Percentiles rank a stretch among this genome's conserved stretches.
phyloP scores from a whole-genome alignment of 2,797 vertebrate genomes.

The Coregonus ussuriensis region DNA sequence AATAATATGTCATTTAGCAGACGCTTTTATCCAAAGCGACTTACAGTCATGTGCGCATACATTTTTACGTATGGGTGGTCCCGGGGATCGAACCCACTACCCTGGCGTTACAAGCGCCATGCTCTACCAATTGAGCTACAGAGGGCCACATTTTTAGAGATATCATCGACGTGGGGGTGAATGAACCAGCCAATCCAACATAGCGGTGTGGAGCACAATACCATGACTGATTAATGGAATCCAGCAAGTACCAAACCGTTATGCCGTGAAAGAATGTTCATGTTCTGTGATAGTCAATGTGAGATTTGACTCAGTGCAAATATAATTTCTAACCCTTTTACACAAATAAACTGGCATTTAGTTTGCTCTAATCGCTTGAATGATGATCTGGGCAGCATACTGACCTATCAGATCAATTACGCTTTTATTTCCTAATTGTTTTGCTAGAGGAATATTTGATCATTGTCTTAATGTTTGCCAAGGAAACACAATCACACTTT shows the following conservation, averaged over 20 bases:
- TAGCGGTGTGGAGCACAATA: background rate
- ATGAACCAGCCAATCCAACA: background rate
- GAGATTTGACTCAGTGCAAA: background rate
- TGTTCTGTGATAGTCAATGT: background rate
- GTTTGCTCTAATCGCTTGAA: background rate
- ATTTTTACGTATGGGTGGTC: too few relatives aligned
- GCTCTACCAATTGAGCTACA: too few relatives aligned
- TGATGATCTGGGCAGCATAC: background rate
- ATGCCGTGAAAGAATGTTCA: conserved; percentile 16
- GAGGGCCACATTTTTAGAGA: background rate
- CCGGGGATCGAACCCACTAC: too few relatives aligned
- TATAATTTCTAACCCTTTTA: background rate
- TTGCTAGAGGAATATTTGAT: background rate
- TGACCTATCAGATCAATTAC: background rate
- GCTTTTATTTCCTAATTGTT: background rate
- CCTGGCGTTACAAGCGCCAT: too few relatives aligned
- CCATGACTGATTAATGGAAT: background rate
- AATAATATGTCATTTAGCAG: too few relatives aligned
- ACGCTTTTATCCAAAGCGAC: too few relatives aligned
- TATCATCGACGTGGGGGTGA: background rate
- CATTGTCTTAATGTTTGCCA: background rate
- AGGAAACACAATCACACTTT: background rate
- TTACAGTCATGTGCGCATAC: too few relatives aligned
- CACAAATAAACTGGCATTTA: too few relatives aligned
- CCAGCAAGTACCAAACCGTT: conserved; percentile 2